phyloP scores from a whole-genome alignment of 2,113 vertebrate genomes.

The Hypanus sabinus region DNA sequence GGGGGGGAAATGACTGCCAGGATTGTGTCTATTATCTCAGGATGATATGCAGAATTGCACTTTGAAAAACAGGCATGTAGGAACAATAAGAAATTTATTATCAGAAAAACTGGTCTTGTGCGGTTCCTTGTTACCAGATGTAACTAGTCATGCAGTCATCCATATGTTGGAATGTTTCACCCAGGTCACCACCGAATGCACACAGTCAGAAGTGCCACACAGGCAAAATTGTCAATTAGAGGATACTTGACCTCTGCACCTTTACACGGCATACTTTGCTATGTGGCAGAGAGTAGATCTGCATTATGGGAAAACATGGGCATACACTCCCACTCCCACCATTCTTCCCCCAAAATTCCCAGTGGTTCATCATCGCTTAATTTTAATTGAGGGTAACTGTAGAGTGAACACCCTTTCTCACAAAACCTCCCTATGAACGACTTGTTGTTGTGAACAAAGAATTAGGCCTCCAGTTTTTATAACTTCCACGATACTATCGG shows the following conservation, averaged over 20 bases:
- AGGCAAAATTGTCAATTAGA: slow-evolving; percentile 17
- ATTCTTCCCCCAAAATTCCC: no score
- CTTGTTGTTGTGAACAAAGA: not conserved
- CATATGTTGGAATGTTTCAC: slow-evolving; percentile 22
- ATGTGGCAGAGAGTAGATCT: not conserved
- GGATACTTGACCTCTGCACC: not conserved
- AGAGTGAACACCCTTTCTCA: not conserved
- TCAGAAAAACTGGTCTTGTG: not conserved
- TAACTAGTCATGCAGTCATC: slow-evolving; percentile 5
- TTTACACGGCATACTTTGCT: not conserved
- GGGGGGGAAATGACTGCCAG: not conserved
- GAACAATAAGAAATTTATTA: not conserved
- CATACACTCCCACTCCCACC: not conserved
- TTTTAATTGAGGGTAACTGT: not conserved
- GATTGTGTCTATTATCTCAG: not conserved
- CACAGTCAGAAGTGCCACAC: not conserved
- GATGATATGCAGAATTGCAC: not conserved
- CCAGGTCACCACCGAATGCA: slow-evolving; percentile 10
- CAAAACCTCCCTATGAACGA: not conserved
- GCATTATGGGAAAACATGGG: not conserved
- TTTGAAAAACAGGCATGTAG: slow-evolving; percentile 16
- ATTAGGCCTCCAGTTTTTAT: not conserved
- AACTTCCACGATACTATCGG: not conserved
- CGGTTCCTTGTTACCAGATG: not conserved
- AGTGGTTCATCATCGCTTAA: not conserved